phyloP scores from a whole-genome alignment of 2,113 vertebrate species.

The Saimiri boliviensis region DNA sequence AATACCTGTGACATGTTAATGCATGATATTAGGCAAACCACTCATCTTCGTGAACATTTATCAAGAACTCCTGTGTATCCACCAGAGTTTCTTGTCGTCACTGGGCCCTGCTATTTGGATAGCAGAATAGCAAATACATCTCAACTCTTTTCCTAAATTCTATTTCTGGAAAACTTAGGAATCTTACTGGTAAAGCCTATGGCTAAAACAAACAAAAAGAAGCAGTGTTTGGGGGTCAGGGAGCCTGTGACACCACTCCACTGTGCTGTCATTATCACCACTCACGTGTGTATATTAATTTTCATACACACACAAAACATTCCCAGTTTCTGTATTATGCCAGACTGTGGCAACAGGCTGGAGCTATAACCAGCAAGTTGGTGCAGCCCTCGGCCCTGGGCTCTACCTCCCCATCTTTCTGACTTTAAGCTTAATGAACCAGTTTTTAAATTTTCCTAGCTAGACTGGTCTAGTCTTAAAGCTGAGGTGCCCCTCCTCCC shows the following conservation, averaged over 20 bases:
- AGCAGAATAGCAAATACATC: not conserved
- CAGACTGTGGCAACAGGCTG: not conserved
- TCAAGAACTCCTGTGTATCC: not conserved
- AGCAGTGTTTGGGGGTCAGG: not conserved
- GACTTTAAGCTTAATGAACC: conserved; percentile 66
- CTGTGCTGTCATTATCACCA: not conserved
- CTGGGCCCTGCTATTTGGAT: not conserved
- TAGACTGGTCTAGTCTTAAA: conserved; percentile 67
- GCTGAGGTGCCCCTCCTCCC: conserved; percentile 63
- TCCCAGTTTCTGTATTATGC: not conserved
- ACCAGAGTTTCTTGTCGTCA: not conserved
- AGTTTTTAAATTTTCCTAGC: conserved; percentile 71
- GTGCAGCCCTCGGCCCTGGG: not conserved
- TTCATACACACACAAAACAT: not conserved
- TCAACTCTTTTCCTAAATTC: not conserved
- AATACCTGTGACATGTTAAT: not conserved
- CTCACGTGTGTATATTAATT: not conserved
- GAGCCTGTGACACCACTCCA: not conserved
- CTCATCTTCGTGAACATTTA: not conserved
- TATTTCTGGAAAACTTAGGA: not conserved
- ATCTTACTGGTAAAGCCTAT: not conserved
- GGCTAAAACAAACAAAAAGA: conserved; percentile 65
- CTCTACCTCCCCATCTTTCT: conserved; percentile 66
- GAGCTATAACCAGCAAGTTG: not conserved
- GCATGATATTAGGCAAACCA: not conserved